These are phyloP conservation scores for Tachysurus vachellii DNA, from an alignment of 2,113 vertebrate species.

Conservation along the genomic window DNA sequence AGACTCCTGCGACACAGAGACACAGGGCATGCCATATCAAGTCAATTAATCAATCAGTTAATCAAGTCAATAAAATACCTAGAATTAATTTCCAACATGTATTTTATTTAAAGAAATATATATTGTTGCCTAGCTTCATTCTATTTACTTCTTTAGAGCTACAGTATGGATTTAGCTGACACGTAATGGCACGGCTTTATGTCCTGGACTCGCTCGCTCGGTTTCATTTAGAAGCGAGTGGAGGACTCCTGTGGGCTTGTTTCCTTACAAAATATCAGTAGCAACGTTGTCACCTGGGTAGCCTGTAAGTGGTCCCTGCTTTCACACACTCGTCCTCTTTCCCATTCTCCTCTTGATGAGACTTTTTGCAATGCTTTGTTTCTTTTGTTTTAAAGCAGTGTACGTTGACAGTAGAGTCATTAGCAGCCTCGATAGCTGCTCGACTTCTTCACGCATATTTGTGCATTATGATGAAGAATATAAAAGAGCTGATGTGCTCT, in stretches of 20 bases:
- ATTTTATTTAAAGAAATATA: background rate
- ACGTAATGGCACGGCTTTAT: no score
- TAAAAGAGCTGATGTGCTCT: no score
- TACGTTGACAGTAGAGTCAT: background rate
- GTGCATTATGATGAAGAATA: no score
- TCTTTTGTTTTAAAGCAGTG: background rate
- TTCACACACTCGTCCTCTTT: background rate
- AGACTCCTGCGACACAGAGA: conserved; percentile 68
- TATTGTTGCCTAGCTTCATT: background rate
- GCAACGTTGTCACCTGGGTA: background rate
- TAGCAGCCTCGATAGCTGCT: background rate
- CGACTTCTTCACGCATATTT: background rate
- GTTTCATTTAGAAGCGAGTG: background rate
- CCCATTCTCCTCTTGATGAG: background rate
- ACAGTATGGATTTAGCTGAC: background rate
- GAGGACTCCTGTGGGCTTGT: background rate
- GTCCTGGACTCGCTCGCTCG: no score
- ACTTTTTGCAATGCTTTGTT: background rate
- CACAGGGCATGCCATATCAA: background rate
- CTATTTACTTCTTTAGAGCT: background rate
- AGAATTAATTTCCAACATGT: background rate
- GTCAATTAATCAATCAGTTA: no score
- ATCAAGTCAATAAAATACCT: background rate
- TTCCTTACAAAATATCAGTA: background rate
- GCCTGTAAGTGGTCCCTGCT: background rate